A percentile compares a stretch with the other conserved stretches of the same genome.
phyloP scores from a whole-genome alignment of 2,888 invertebrate genomes.

The Melipona bicolor region DNA sequence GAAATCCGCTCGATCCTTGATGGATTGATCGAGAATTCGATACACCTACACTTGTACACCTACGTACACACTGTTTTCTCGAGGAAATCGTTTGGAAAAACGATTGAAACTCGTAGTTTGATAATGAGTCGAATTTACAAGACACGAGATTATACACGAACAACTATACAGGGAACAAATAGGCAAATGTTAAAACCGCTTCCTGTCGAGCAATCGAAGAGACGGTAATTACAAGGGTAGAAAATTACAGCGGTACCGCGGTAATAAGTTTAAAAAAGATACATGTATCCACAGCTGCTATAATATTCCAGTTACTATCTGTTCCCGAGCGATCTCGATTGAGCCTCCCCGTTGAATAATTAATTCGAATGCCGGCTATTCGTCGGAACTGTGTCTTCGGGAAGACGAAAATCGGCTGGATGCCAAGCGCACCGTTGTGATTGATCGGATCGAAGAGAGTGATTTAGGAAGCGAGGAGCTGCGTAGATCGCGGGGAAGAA shows the following conservation, averaged over 20 bases:
- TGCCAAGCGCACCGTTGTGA: not conserved
- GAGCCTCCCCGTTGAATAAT: not conserved
- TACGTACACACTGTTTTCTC: not conserved
- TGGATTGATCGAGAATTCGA: not conserved
- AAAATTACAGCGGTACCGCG: not conserved
- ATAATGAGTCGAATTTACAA: not conserved
- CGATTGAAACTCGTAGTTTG: not conserved
- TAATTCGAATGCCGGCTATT: not conserved
- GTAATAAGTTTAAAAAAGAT: not conserved
- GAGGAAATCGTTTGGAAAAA: not conserved
- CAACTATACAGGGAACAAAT: not conserved
- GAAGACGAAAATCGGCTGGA: not conserved
- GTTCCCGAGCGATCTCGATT: not conserved
- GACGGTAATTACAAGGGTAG: not conserved
- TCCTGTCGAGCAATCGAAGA: not conserved
- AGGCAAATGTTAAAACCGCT: not conserved
- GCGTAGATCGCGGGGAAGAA: not conserved
- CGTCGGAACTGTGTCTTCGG: not conserved
- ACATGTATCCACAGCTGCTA: not conserved
- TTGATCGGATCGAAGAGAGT: conserved; percentile 27
- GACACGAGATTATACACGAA: not conserved
- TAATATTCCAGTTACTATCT: not conserved
- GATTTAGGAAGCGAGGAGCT: not conserved
- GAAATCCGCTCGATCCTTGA: no score
- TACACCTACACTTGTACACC: no score